These are phyloP conservation scores for Leptopilina boulardi DNA, from an alignment of 1,140 invertebrate genomes.

Conservation along the genomic window DNA sequence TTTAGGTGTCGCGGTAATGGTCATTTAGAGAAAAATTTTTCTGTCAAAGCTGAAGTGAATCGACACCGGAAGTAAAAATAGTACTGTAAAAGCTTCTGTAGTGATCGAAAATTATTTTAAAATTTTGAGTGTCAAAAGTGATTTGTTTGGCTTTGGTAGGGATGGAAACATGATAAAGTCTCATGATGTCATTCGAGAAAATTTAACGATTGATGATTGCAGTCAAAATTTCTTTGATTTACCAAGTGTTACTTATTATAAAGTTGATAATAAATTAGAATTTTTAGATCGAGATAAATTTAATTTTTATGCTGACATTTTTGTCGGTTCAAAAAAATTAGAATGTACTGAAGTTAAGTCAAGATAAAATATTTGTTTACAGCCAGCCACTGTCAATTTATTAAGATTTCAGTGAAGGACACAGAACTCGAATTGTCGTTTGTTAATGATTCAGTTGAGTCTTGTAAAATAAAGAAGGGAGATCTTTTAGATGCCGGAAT, in stretches of 20 bases:
- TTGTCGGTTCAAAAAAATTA: not conserved
- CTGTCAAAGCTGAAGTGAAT: constrained; percentile 26
- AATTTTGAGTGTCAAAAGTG: not conserved
- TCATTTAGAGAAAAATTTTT: constrained; percentile 34
- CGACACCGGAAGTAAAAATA: constrained; percentile 42
- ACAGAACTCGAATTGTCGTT: not conserved
- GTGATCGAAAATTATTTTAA: not conserved
- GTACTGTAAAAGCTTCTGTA: constrained; percentile 41
- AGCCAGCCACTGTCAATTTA: not conserved
- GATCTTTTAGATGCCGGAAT: not conserved
- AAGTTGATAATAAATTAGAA: not conserved
- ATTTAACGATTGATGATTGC: not conserved
- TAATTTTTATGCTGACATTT: not conserved
- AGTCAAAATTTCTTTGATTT: not conserved
- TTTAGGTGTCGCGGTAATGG: constrained; percentile 21
- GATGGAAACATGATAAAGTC: not conserved
- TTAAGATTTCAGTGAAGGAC: not conserved
- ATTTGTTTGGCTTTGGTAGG: not conserved
- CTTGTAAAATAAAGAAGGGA: not conserved
- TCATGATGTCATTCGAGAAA: not conserved
- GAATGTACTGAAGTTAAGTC: not conserved
- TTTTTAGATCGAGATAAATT: not conserved
- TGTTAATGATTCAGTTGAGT: not conserved
- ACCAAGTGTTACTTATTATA: not conserved
- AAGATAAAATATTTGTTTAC: not conserved